phyloP scores from a whole-genome alignment of 2,113 vertebrate species.

The Trichechus manatus region DNA sequence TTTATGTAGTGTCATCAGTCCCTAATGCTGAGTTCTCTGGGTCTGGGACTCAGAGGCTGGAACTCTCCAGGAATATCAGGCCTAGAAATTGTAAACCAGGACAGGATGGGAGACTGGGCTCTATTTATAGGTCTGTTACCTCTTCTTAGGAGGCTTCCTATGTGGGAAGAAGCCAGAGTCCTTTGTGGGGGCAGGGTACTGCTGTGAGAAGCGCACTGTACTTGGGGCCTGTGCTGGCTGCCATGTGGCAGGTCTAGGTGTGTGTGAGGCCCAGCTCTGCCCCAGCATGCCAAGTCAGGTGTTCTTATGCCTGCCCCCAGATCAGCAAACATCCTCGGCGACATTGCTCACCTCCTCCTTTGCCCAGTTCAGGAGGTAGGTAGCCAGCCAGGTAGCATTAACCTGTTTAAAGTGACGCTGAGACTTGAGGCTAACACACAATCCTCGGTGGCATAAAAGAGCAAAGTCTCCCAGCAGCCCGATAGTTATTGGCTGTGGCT shows the following conservation, averaged over 20 bases:
- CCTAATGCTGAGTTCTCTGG: accelerated
- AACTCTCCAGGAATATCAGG: not conserved
- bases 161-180: not conserved
- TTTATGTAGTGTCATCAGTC: accelerated
- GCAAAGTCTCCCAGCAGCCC: not conserved
- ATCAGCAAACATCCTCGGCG: not conserved
- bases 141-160: not conserved
- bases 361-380: not conserved
- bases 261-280: not conserved
- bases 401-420: not conserved
- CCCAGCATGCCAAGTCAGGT: not conserved
- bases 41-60: not conserved
- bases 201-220: too few relatives aligned
- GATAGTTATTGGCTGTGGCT: accelerated
- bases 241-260: accelerated
- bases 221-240: not conserved
- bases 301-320: not conserved
- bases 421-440: not conserved
- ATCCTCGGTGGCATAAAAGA: not conserved
- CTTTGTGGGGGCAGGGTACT: not conserved
- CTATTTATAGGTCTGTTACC: not conserved
- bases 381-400: not conserved
- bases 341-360: not conserved
- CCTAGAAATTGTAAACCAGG: not conserved
- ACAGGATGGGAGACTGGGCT: not conserved